These are phyloP conservation scores for Neodiprion pinetum DNA, from an alignment of 1,140 invertebrate species.

Conservation along the genomic window DNA sequence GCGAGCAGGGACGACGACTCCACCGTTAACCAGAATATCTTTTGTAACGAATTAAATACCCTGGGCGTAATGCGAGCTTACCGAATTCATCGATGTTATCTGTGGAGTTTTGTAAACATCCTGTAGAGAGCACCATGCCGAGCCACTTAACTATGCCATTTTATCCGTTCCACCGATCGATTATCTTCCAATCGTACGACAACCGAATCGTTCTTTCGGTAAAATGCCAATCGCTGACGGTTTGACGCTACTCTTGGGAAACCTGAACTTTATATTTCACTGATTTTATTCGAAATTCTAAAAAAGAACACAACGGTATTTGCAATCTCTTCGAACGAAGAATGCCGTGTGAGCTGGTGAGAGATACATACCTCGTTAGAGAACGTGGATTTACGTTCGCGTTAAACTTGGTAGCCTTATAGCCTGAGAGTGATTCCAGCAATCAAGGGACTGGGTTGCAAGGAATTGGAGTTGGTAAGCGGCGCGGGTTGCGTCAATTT, in stretches of 20 bases:
- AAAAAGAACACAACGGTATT: too few relatives aligned
- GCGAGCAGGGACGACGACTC: background rate
- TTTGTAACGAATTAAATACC: background rate
- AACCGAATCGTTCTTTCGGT: background rate
- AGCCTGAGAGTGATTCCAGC: too few relatives aligned
- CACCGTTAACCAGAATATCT: background rate
- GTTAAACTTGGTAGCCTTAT: too few relatives aligned
- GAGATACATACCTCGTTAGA: too few relatives aligned
- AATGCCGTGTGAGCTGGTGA: too few relatives aligned
- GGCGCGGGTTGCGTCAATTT: background rate
- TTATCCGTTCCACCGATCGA: background rate
- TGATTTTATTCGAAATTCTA: too few relatives aligned
- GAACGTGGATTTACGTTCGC: too few relatives aligned
- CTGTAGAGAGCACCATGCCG: background rate
- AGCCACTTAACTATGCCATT: background rate
- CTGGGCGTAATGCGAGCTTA: background rate
- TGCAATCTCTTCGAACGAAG: too few relatives aligned
- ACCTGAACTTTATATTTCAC: too few relatives aligned
- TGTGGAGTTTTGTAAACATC: background rate
- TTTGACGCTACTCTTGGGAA: too few relatives aligned
- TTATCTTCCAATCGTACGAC: background rate
- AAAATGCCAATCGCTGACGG: background rate
- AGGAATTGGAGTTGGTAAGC: too few relatives aligned
- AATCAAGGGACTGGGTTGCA: too few relatives aligned
- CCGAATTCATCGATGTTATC: slow-evolving; percentile 2